These are phyloP conservation scores for Drosophila micromelanica DNA, from an alignment of 1,140 invertebrate species.

Conservation along the genomic window DNA sequence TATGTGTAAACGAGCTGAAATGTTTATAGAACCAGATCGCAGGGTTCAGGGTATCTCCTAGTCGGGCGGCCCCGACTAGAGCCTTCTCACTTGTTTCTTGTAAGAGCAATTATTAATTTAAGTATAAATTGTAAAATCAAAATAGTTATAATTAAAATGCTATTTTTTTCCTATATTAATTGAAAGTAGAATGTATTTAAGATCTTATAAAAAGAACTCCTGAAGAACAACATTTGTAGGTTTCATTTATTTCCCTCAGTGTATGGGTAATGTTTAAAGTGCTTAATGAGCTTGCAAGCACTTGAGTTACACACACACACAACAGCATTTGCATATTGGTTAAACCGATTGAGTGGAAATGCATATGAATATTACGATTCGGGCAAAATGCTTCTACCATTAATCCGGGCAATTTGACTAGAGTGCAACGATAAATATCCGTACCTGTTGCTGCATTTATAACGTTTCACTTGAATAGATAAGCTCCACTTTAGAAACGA, in stretches of 20 bases:
- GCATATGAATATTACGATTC: conserved; percentile 39
- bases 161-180: too few species aligned
- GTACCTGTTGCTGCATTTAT: conserved; percentile 17
- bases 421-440: conserved; percentile 26
- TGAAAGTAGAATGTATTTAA: too few species aligned
- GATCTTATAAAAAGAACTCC: too few species aligned
- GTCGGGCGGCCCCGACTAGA: too few species aligned
- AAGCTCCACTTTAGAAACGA: not conserved
- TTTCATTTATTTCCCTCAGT: not conserved
- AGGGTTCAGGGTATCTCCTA: too few species aligned
- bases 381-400: conserved; percentile 24
- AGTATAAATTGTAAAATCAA: too few species aligned
- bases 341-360: conserved; percentile 33
- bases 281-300: conserved; percentile 72
- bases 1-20: too few species aligned
- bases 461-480: not conserved
- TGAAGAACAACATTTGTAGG: too few species aligned
- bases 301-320: conserved; percentile 22
- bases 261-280: conserved; percentile 61
- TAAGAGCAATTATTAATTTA: too few species aligned
- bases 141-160: too few species aligned
- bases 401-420: conserved; percentile 40
- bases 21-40: too few species aligned
- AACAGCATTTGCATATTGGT: conserved; percentile 66
- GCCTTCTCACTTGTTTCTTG: too few species aligned